Evolutionary conservation across 2,888 invertebrate species (phyloP).

Genomic region (Stomorhina lunata): DNA sequence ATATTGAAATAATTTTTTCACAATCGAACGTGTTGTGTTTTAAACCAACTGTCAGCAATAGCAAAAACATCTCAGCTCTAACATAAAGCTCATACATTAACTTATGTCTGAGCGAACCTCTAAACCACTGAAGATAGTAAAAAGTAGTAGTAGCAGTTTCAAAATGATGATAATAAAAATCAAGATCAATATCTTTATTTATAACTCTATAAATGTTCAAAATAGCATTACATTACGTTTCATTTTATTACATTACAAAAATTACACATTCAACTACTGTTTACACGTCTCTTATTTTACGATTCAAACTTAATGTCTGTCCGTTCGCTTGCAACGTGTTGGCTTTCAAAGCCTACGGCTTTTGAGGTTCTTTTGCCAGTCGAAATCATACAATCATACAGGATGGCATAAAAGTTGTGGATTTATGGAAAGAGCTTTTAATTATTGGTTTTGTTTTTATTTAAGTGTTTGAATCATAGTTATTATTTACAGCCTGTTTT

Average conservation of each 20-base stretch:
- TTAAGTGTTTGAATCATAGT: slow-evolving; percentile 33
- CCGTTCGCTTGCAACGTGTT: slow-evolving; percentile 10
- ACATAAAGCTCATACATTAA: background rate
- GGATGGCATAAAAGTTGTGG: slow-evolving; percentile 21
- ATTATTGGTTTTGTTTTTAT: slow-evolving; percentile 35
- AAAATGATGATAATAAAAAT: slow-evolving; percentile 56
- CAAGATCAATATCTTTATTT: slow-evolving; percentile 67
- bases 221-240: slow-evolving; percentile 60
- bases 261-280: slow-evolving; percentile 63
- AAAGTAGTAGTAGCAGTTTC: background rate
- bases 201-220: slow-evolving; percentile 66
- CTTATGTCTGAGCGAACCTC: too few species aligned
- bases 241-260: slow-evolving; percentile 46
- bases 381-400: slow-evolving; percentile 26
- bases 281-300: background rate
- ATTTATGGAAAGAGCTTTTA: slow-evolving; percentile 55
- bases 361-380: background rate
- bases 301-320: slow-evolving; percentile 4
- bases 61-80: background rate
- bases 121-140: background rate
- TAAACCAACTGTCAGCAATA: background rate
- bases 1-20: background rate
- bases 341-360: slow-evolving; percentile 45
- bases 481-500: too few species aligned
- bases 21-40: slow-evolving; percentile 41